Evolutionary conservation across 2,113 vertebrate species (phyloP), one percentile per base, ranked within the genome.

Genomic region (Barnardius zonarius): DNA sequence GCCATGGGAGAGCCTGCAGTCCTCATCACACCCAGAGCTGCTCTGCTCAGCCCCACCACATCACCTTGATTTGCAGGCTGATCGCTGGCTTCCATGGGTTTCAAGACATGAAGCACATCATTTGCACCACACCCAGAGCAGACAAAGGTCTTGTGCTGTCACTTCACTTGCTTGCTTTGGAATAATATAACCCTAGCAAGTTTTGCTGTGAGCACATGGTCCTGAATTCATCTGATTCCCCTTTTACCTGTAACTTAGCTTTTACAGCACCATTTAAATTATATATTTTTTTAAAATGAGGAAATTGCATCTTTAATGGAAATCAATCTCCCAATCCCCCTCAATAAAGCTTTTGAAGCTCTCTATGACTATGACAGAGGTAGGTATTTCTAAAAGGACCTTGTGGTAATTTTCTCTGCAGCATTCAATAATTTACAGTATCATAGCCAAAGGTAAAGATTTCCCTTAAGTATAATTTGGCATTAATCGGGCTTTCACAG

Each of bases 401-500:
- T 1, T 55, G 87, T 28, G 52, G 91, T 80, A 72, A 92, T 88
- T 97, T 97, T 96, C 75, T 92, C 78, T 69, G 78, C 66, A 91
- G 81, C 68, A 77, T 95, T 96, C 91, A 92, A 70, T 91, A 97
- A 96, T 93, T 95, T 90, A 84, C 87, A 95, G n/a, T 92, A 96
- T 92, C 89, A 51, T 46, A 96, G 95, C 95, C 1, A 2, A 97
- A 97, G 90, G 91, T 43, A 90, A 91, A 92, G 92, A 95, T 97
- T 97, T 95, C 96, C 95, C 95, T 90, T 79, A 88, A 95, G 95
- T 68, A 84, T 86, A 92, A 96, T 96, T 96, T 98, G 97, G 97
- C 94, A 95, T 93, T 95, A 92, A 43, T 57, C 11, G 3, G 81
- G 68, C 49, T 96, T 97, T 97, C 95, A 96, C 91, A 96, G 92